Evolutionary conservation across 2,113 vertebrate species (phyloP), one percentile per base, ranked within the genome.

Genomic region (Etheostoma cragini): DNA sequence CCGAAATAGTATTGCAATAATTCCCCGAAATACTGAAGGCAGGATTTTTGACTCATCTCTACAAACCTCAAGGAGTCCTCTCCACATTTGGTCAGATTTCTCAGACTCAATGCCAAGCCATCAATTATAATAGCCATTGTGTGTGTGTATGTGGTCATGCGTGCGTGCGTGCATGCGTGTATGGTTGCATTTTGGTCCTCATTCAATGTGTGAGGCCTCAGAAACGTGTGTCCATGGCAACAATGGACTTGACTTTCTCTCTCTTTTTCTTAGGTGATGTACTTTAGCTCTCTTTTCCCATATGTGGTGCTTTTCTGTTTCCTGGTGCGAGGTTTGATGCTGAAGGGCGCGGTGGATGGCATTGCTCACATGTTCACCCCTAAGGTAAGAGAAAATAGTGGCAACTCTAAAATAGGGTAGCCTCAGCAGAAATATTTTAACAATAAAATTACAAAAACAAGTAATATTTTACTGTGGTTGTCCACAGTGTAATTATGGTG

Each of bases 281-380:
- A 99, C 91, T 99, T 99, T 96, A 99, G 98, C 92, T 99, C 98
- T 1, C 97, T 99, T 73, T 99, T 99, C 92, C 98, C 98, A 0
- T 99, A 99, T 0, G 89, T 98, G 93, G 98, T 99, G 84, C 96
- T 99, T n/a, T 96, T 98, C 91, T 99, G 98, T 88, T 99, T 99
- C 94, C 89, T 99, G 94, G 95, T 99, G 47, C 94, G 98, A 65
- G 98, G 97, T 0, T 90, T 99, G 56, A 83, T 99, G 86, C 95
- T 99, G 76, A 96, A 96, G 0, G 98, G 98, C 12, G 97, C 98
- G 0, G 93, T 99, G 24, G 98, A 99, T 1, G 98, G 98, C 52
- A 99, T 99, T 78, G 95, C 97, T 80, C 98, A 99, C 93, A 99
- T 99, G 98, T 97, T 99, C 92, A 99, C 97, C 0, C 98, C 98